Percentiles rank a stretch among this genome's conserved stretches.
Evolutionary conservation across 2,888 invertebrate genomes (phyloP).

Genomic region (Blera fallax): DNA sequence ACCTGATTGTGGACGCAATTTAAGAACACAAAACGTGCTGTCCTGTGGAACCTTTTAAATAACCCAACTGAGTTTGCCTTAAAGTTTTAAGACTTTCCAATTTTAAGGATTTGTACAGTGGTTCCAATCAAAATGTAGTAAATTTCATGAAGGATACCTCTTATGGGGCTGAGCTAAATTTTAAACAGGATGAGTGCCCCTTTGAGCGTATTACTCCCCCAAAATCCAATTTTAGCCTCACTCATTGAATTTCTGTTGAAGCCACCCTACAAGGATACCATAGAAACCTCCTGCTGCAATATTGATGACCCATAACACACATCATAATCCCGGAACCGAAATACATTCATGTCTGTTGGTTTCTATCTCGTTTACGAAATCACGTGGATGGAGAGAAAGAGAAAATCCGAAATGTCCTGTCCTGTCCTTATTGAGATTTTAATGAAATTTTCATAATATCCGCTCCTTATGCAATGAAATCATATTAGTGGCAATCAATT

Average conservation of each 20-base stretch:
- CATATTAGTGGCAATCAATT: constrained; percentile 26
- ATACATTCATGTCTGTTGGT: not conserved
- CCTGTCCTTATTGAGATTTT: not conserved
- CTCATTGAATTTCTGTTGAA: not conserved
- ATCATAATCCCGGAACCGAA: not conserved
- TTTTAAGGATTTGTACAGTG: too few relatives aligned
- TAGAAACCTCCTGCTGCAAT: not conserved
- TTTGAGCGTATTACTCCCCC: not conserved
- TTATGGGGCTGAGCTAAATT: too few relatives aligned
- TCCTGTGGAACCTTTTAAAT: not conserved
- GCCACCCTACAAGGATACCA: too few relatives aligned
- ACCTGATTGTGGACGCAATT: constrained; percentile 19
- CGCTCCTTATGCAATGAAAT: not conserved
- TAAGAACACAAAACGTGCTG: constrained; percentile 1
- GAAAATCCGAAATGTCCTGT: not conserved
- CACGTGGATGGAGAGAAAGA: not conserved
- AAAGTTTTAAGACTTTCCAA: not conserved
- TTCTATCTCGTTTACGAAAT: not conserved
- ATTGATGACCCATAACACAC: not conserved
- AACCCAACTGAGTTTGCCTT: not conserved
- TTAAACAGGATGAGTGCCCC: too few relatives aligned
- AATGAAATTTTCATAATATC: not conserved
- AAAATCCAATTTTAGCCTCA: not conserved
- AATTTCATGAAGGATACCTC: too few relatives aligned
- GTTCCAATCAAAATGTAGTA: too few relatives aligned